Conservation (phyloP, 2,797 vertebrate species). For the Pseudochirops corinnae region DNA sequence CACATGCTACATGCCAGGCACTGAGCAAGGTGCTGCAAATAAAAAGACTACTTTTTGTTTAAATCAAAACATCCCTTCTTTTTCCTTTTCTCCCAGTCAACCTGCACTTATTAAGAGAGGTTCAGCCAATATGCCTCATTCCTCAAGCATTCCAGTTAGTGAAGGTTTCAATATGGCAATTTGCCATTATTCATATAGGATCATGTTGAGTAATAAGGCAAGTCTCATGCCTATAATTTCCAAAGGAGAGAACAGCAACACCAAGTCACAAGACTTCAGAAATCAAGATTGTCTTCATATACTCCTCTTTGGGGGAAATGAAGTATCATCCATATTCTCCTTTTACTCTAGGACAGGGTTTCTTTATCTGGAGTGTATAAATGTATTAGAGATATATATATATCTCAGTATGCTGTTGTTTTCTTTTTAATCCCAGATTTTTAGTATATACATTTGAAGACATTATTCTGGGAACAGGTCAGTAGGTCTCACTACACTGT, state of each 20-base stretch:
- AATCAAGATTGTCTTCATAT: not conserved
- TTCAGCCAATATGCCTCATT: not conserved
- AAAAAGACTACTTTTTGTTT: no score
- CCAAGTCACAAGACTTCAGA: not conserved
- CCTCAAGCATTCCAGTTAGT: not conserved
- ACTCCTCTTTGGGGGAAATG: not conserved
- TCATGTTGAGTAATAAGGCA: not conserved
- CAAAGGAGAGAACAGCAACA: not conserved
- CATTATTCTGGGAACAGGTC: not conserved
- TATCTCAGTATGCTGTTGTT: not conserved
- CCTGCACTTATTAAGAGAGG: not conserved
- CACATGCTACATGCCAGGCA: no score
- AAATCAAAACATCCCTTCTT: no score
- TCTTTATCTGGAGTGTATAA: not conserved
- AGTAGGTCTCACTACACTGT: not conserved
- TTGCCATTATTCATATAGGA: not conserved
- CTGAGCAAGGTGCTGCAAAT: no score
- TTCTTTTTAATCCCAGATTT: not conserved
- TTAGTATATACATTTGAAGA: not conserved
- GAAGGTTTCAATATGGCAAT: not conserved
- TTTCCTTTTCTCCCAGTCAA: not conserved
- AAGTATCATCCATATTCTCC: not conserved
- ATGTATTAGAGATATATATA: not conserved
- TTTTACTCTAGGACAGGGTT: not conserved
- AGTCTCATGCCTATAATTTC: not conserved